A percentile compares a stretch with the other conserved stretches of the same genome.
Conservation (phyloP, 2,113 vertebrate genomes). For the Strigops habroptila region DNA sequence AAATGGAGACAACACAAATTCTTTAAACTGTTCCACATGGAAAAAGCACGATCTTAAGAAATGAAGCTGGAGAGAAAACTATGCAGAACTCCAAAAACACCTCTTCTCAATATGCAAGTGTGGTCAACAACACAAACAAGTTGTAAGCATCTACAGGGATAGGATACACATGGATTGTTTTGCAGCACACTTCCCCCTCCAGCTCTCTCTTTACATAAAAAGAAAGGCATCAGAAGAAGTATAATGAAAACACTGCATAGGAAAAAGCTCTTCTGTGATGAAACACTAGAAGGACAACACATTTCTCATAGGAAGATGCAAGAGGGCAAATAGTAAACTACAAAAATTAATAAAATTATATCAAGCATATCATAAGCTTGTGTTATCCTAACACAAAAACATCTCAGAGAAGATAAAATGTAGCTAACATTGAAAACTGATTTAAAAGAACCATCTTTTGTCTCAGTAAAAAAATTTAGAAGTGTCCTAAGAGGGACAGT, state of each 20-base stretch:
- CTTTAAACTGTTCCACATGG: not conserved
- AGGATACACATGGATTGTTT: not conserved
- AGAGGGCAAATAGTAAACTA: not conserved
- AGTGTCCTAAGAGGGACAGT: not conserved
- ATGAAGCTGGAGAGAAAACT: not conserved
- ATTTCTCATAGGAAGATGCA: not conserved
- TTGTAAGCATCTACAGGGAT: fast-evolving
- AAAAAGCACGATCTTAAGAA: not conserved
- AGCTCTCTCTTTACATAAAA: not conserved
- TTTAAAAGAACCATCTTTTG: not conserved
- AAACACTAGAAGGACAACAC: not conserved
- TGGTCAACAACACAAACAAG: not conserved
- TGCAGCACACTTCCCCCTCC: not conserved
- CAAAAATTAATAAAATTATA: not conserved
- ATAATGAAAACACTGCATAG: not conserved
- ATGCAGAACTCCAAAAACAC: not conserved
- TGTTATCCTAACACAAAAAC: not conserved
- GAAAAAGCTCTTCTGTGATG: not conserved
- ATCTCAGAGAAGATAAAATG: not conserved
- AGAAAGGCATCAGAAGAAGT: not conserved
- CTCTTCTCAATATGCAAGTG: not conserved
- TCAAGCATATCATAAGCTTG: not conserved
- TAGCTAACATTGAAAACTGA: not conserved
- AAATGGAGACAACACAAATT: not conserved
- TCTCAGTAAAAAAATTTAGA: not conserved